phyloP scores from a whole-genome alignment of 2,888 invertebrate species.

The Drymonia ruficornis region DNA sequence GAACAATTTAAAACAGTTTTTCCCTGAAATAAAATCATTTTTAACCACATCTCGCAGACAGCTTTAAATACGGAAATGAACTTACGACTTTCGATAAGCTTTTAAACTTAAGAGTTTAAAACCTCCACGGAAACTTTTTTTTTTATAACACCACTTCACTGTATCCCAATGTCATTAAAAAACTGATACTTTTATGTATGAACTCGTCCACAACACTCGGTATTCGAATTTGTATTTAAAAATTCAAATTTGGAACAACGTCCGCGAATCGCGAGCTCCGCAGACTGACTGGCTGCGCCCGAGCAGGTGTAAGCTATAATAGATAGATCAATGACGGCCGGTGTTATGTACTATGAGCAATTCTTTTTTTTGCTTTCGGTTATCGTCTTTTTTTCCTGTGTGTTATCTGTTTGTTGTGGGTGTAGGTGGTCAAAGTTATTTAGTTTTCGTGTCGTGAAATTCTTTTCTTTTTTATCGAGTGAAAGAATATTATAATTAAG shows the following conservation, averaged over 20 bases:
- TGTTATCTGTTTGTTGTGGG: slow-evolving; percentile 12
- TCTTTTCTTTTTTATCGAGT: neutral
- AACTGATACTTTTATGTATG: slow-evolving; percentile 5
- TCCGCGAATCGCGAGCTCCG: slow-evolving; percentile 27
- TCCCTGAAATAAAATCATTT: slow-evolving; percentile 3
- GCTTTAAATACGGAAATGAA: slow-evolving; percentile 1
- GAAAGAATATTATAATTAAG: neutral
- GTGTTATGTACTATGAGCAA: slow-evolving; percentile 48
- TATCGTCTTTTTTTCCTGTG: slow-evolving; percentile 24
- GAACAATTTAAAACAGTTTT: neutral
- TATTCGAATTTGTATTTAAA: slow-evolving; percentile 6
- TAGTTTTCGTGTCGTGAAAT: slow-evolving; percentile 6
- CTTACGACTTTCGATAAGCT: slow-evolving; percentile 1
- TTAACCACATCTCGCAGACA: neutral
- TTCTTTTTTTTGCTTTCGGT: slow-evolving; percentile 18
- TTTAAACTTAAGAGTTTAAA: neutral
- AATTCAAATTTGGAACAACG: slow-evolving; percentile 23
- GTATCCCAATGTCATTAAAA: slow-evolving; percentile 4
- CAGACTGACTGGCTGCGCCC: slow-evolving; percentile 52
- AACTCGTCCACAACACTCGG: slow-evolving; percentile 18
- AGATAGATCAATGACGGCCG: slow-evolving; percentile 58
- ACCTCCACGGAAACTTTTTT: neutral
- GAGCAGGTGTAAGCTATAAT: slow-evolving; percentile 60
- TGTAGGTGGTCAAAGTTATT: slow-evolving; percentile 1
- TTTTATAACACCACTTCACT: neutral